Evolutionary conservation across 2,888 invertebrate genomes (phyloP).

Genomic region (Tipula confusa): DNA sequence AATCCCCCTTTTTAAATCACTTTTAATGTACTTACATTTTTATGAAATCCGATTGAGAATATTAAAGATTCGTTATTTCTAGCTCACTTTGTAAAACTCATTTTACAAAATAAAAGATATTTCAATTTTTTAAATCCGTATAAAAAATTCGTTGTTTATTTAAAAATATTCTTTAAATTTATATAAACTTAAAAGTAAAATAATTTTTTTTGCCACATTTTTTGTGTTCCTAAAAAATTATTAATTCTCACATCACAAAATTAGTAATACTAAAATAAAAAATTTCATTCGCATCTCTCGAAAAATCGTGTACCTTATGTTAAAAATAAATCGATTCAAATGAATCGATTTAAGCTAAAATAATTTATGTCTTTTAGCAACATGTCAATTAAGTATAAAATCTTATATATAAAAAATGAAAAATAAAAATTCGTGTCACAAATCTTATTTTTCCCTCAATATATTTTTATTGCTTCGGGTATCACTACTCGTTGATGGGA

Average conservation of each 20-base stretch:
- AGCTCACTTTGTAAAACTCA: too few species aligned
- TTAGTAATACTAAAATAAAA: slow-evolving; percentile 13
- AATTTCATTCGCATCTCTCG: background rate
- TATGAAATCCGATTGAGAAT: too few species aligned
- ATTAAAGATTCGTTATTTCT: too few species aligned
- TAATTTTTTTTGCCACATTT: background rate
- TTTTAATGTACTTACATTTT: too few species aligned
- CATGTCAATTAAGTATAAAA: background rate
- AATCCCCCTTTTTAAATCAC: too few species aligned
- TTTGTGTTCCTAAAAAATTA: background rate
- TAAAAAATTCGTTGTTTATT: slow-evolving; percentile 6
- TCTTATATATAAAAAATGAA: background rate
- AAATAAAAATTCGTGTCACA: background rate
- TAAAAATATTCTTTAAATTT: background rate
- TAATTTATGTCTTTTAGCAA: background rate
- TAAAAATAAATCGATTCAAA: background rate
- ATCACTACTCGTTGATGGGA: slow-evolving; percentile 51
- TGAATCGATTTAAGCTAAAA: background rate
- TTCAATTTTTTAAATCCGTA: background rate
- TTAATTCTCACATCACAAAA: background rate
- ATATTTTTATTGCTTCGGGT: slow-evolving; percentile 25
- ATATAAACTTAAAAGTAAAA: background rate
- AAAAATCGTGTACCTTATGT: background rate
- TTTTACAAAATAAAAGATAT: too few species aligned
- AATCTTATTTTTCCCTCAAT: background rate